Evolutionary conservation across 2,888 invertebrate genomes (phyloP), one percentile per base, ranked within the genome.

Genomic region (Pristionchus entomophagus): DNA sequence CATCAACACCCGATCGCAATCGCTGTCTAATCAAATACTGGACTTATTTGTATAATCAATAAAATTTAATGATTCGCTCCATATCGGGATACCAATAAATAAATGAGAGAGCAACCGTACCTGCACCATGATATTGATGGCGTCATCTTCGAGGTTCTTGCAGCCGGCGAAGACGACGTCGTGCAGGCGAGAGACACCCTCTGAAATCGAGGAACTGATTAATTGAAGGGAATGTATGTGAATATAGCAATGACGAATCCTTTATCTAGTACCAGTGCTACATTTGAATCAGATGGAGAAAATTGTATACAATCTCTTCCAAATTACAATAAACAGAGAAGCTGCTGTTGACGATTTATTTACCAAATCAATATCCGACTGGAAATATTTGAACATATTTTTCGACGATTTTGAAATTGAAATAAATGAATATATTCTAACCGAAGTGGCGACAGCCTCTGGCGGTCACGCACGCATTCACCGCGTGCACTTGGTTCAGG

Each of bases 111-210:
- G 45, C 6, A n/a, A 29, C 29, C 53, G 19, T 38, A 82, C 82
- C 82, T 82, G 56, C 19, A 82, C 82, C 26, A 82, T 10, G 8
- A 59, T 29, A 22, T 82, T 56, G 59, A 82, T 82, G 12, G 38
- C 82, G n/a, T 82, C 82, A 29, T 82, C 82, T 41, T 82, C 82
- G 59, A 82, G 56, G 19, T 82, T 82, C 82, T 82, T 82, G 41
- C 82, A 82, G 29, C 59, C 59, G 41, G 29, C 35, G 82, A 82
- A 82, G 38, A 38, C 45, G 56, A 59, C 82, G 41, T 82, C 82
- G 29, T 59, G n/a, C 38, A 82, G 41, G 17, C 82, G 82, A 59
- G 82, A 29, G 8, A 82, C n/a, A n/a, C 82, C 82, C 22, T 82
- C 82, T 82, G 35, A 14, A 80, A 69, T 2, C 19, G 51, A 17